Evolutionary conservation across 64 coral and sea anemone species (phyloP), one percentile per base, ranked within the genome.

Genomic region (Dendronephthya gigantea): DNA sequence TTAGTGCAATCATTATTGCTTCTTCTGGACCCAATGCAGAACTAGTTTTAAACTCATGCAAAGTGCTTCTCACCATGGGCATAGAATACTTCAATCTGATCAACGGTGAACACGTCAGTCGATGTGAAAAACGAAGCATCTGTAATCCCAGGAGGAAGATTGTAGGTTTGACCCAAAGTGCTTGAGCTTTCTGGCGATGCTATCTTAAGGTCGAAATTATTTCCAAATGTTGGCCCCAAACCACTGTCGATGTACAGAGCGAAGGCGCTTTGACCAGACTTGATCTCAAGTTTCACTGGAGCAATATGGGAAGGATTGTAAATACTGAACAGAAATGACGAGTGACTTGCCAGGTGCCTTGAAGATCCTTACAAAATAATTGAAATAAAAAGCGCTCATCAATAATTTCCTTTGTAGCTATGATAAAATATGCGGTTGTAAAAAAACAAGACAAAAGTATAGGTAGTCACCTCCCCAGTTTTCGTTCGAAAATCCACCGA

Each of bases 401-500:
- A n/a, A n/a, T n/a, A n/a, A n/a, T n/a, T n/a, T n/a, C n/a, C n/a
- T n/a, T n/a, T n/a, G n/a, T n/a, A n/a, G n/a, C n/a, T n/a, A n/a
- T n/a, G n/a, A n/a, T n/a, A n/a, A n/a, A n/a, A n/a, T n/a, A n/a
- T n/a, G n/a, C n/a, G n/a, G n/a, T n/a, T n/a, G n/a, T n/a, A n/a
- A n/a, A n/a, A n/a, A n/a, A n/a, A n/a, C n/a, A n/a, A n/a, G n/a
- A n/a, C n/a, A n/a, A n/a, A n/a, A n/a, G n/a, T n/a, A n/a, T n/a
- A n/a, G n/a, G n/a, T 45, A 6, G 4, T 45, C 79, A 88, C 90
- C 90, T 55, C 82, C 90, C 86, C 86, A 92, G 34, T 66, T 84
- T 49, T 92, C 75, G 37, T 92, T 85, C 15, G 86, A 83, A 85
- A 92, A 92, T 88, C 90, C 90, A 29, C 90, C 90, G 33, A 92